Evolutionary conservation across 1,140 invertebrate genomes (phyloP), one percentile per base, ranked within the genome.

Genomic region (Samia ricini): DNA sequence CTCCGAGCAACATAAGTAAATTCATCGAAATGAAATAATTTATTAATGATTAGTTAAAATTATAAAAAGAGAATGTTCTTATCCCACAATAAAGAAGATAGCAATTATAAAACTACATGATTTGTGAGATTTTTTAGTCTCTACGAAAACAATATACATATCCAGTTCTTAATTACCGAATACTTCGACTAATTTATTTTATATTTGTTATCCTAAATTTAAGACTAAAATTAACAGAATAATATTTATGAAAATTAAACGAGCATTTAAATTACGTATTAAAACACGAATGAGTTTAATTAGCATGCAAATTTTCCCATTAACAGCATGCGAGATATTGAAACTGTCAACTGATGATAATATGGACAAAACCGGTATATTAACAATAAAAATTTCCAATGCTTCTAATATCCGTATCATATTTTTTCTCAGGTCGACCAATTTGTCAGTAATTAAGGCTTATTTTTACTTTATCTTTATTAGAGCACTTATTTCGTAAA

Each of bases 381-480:
- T n/a, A n/a, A n/a, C 10, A 57, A 29, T 48, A 52, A 57, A 60
- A 60, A 56, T 19, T 52, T 20, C 72, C 66, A 71, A 73, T 76
- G 70, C 54, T 50, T 69, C 66, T 64, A 69, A 67, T 49, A 58
- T 57, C 56, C 57, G 59, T 62, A 59, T 69, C 60, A 70, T 74
- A 71, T 66, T 64, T 74, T 77, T 66, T 68, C 56, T 24, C 62
- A 50, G 66, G 62, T 63, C 60, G 60, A 65, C 64, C 71, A 76
- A 81, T 80, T 80, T 77, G 76, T 83, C 80, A 80, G 64, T 77
- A 77, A 81, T 83, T 79, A 80, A 68, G 63, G 66, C 33, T 69
- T 56, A 62, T 61, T 50, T 24, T 49, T 70, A 22, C 36, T 58
- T 79, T 75, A 80, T 80, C 74, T 80, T 79, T 76, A 83, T 77